Base-by-base conservation (phyloP, 2,888 invertebrate species). In the Encarsia formosa region DNA sequence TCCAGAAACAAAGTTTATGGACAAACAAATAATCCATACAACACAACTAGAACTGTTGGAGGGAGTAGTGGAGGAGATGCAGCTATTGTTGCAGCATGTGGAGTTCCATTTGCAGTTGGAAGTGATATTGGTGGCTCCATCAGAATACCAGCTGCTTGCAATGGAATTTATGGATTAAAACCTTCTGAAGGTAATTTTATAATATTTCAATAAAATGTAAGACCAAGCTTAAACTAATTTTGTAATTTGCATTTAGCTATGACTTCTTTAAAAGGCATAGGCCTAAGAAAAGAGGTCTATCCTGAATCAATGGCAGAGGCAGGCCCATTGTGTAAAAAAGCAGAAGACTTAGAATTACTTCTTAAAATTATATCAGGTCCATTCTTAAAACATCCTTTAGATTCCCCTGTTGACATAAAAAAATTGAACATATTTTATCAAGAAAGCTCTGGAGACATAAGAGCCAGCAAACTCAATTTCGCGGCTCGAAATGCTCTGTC, bases 111-210 rank as follows among this genome's bases (percentile, higher is more conserved):
- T 60, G 89, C 95, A 3, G 76, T 97, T 44, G 94, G 91, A 23
- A 87, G 88, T 0, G 98, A 98, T 71, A 95, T 98, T 63, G 97
- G 96, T n/a, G 98, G 98, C 0, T 95, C 95, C 4, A 89, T 92
- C 40, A 82, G 98, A 26, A 91, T 94, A 82, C 95, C 95, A 0
- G 84, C 88, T 0, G 91, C 88, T 72, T 92, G 86, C 77, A 92
- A 91, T 76, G 94, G 95, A 1, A 78, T 94, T 44, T 94, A 85
- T 74, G 94, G 89, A 0, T 85, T 90, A 67, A 91, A 92, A 70
- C 86, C 90, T 3, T 85, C 83, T 1, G 79, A 80, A 74, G 81
- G 64, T 79, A 77, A 66, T 22, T 35, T 31, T 42, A 41, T 48
- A 22, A 41, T 39, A 38, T 32, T 9, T 40, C 13, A n/a, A 24